Evolutionary conservation across 2,888 invertebrate species (phyloP).

Genomic region (Rhingia campestris): DNA sequence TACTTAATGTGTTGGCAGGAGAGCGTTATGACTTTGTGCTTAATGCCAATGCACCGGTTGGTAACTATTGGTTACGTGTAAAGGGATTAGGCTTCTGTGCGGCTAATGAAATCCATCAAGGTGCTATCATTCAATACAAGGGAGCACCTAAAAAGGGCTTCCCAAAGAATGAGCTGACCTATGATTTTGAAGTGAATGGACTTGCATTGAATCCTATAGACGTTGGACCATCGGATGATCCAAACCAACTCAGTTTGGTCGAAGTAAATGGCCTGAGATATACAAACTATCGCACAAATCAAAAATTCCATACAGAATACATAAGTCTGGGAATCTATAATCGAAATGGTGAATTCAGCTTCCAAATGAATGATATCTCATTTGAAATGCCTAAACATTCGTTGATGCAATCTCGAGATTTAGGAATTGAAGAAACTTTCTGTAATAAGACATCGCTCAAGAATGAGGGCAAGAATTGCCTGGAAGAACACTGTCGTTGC

Average conservation of each 20-base stretch:
- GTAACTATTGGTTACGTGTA: constrained; percentile 80
- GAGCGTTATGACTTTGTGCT: constrained; percentile 80
- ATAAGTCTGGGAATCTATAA: constrained; percentile 76
- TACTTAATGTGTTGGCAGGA: constrained; percentile 78
- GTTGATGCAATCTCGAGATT: constrained; percentile 78
- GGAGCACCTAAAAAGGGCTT: constrained; percentile 76
- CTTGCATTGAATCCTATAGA: constrained; percentile 78
- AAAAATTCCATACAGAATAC: constrained; percentile 78
- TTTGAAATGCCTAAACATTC: constrained; percentile 77
- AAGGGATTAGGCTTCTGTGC: constrained; percentile 79
- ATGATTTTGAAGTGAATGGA: constrained; percentile 77
- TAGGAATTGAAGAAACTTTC: constrained; percentile 77
- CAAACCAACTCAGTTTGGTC: constrained; percentile 38
- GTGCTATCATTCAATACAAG: constrained; percentile 79
- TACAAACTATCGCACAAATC: constrained; percentile 76
- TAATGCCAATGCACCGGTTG: constrained; percentile 78
- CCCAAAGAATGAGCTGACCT: constrained; percentile 76
- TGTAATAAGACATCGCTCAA: constrained; percentile 78
- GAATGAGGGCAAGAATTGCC: constrained; percentile 77
- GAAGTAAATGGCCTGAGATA: constrained; percentile 14
- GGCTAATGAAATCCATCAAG: constrained; percentile 78
- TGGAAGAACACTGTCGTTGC: constrained; percentile 77
- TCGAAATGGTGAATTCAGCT: constrained; percentile 75
- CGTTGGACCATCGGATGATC: constrained; percentile 56
- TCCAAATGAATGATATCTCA: constrained; percentile 79